Evolutionary conservation across 2,888 invertebrate species (phyloP), one percentile per base, ranked within the genome.

Genomic region (Thecocarcelia acutangulata): DNA sequence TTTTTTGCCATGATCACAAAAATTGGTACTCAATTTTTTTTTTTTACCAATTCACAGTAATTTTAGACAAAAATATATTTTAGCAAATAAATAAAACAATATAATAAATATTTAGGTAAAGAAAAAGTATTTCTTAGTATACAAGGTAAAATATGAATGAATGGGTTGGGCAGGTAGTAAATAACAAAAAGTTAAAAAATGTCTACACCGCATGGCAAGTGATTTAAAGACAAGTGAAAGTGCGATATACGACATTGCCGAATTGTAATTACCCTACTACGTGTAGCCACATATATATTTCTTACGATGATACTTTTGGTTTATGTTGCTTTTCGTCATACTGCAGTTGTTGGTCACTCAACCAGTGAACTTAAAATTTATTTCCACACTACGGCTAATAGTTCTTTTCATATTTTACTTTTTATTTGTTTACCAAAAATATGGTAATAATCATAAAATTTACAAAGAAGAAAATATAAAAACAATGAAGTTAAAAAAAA

Each of bases 161-260:
- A 24, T 59, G 59, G 80, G 80, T 46, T 59, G 70, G 80, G 75
- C 75, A 52, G 42, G 44, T 40, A 17, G 37, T 40, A 40, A 59
- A 17, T 15, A 40, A 28, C 21, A 28, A 11, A 61, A 21, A 42
- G n/a, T 40, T 33, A 2, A 44, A 58, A 52, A 64, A 52, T 52
- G 50, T 79, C n/a, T 59, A 21, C 19, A 24, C 24, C 24, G 66
- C 37, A 80, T 70, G 70, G 61, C 70, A 80, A 80, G 74, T 70
- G 63, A 58, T 70, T 44, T 28, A 50, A 52, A 44, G 58, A 48
- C 2, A 33, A 42, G n/a, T 37, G 3, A 64, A 50, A 3, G n/a
- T 15, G 21, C 6, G 15, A 5, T 6, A 15, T 42, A 15, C 21
- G 19, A 0, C 2, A n/a, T 15, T 13, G 15, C 6, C 3, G 33